Conservation (phyloP, 2,888 invertebrate species). For the Drosophila siamana region DNA sequence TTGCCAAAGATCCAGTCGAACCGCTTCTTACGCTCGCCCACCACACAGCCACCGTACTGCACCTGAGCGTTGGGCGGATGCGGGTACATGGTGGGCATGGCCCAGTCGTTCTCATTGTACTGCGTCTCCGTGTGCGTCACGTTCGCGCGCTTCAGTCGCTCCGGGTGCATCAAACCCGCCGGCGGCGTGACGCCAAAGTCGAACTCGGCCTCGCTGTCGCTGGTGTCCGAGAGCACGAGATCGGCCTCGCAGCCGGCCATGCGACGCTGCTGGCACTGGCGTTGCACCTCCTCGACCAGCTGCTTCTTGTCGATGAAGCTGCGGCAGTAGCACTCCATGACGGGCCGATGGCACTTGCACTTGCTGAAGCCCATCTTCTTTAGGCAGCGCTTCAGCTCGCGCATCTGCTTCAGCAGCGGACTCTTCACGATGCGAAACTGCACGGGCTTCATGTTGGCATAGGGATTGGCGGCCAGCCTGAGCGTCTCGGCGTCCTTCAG, state of each 20-base stretch:
- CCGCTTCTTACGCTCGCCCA: slow-evolving; percentile 61
- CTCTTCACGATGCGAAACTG: slow-evolving; percentile 89
- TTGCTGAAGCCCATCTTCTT: slow-evolving; percentile 87
- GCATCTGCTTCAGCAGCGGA: slow-evolving; percentile 86
- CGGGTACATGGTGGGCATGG: slow-evolving; percentile 67
- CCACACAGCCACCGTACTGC: slow-evolving; percentile 73
- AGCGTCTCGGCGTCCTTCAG: slow-evolving; percentile 88
- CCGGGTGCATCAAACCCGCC: slow-evolving; percentile 88
- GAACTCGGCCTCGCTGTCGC: slow-evolving; percentile 87
- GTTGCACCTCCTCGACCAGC: slow-evolving; percentile 86
- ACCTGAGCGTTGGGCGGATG: slow-evolving; percentile 73
- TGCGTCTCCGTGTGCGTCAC: slow-evolving; percentile 88
- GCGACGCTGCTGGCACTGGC: slow-evolving; percentile 82
- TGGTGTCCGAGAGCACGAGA: slow-evolving; percentile 81
- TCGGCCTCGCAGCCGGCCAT: slow-evolving; percentile 66
- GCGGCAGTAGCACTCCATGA: slow-evolving; percentile 82
- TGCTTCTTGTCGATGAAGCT: slow-evolving; percentile 85
- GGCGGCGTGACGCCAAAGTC: slow-evolving; percentile 91
- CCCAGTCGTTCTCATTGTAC: slow-evolving; percentile 87
- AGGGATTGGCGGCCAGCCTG: slow-evolving; percentile 88
- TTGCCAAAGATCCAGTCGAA: slow-evolving; percentile 67
- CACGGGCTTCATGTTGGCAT: slow-evolving; percentile 89
- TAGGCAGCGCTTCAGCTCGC: slow-evolving; percentile 87
- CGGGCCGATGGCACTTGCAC: slow-evolving; percentile 86
- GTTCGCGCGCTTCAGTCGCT: slow-evolving; percentile 86